Evolutionary conservation across 2,113 vertebrate species (phyloP).

Genomic region (Thermophis baileyi): DNA sequence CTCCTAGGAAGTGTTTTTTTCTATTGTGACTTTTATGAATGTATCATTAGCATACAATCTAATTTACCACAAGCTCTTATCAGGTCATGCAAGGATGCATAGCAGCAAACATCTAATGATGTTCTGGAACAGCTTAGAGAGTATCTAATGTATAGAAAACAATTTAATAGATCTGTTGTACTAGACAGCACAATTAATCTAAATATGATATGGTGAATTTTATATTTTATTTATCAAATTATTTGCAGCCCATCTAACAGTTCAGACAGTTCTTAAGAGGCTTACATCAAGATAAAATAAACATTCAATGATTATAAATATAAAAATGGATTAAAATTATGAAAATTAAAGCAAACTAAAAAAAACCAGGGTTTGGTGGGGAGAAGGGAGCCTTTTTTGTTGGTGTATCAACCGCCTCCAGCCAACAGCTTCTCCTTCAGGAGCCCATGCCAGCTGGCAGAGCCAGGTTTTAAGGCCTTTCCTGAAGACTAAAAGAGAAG

Average conservation of each 20-base stretch:
- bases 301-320: too few relatives aligned
- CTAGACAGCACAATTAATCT: neutral
- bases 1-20: conserved; percentile 33
- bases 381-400: neutral
- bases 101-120: neutral
- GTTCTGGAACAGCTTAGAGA: too few relatives aligned
- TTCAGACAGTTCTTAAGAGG: too few relatives aligned
- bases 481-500: neutral
- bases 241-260: too few relatives aligned
- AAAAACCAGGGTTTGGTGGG: too few relatives aligned
- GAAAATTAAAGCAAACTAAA: too few relatives aligned
- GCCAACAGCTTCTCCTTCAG: neutral
- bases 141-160: neutral
- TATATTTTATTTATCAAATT: too few relatives aligned
- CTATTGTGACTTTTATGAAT: neutral
- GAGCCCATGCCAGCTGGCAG: neutral
- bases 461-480: neutral
- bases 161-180: neutral
- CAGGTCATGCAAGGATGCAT: neutral
- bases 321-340: too few relatives aligned
- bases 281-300: too few relatives aligned
- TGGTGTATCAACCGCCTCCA: neutral
- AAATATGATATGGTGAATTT: neutral
- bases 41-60: conserved; percentile 9
- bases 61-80: conserved; percentile 1